Base-by-base conservation (phyloP, 1,140 invertebrate species). In the Heliothis virescens region DNA sequence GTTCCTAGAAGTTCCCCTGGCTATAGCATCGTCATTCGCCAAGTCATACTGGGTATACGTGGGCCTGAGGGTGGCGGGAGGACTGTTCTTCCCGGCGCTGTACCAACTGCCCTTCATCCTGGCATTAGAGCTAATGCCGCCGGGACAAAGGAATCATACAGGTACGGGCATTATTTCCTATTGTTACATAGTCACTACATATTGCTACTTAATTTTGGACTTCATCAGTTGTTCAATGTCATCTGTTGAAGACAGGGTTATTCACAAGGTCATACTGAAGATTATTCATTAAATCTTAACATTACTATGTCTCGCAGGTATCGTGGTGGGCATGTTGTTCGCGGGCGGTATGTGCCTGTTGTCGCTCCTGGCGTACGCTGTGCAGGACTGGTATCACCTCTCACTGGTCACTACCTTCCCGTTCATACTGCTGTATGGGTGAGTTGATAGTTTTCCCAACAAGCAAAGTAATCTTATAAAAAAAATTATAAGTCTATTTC, bases 41-140 rank as follows among this genome's bases (percentile, higher is more conserved):
- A 95, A 95, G 3, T 96, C 96, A 76, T 97, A 97, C 86, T 95
- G 95, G 85, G 95, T 95, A 5, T 97, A 97, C 89, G 95, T 96
- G 3, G 95, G 95, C 7, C 87, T 97, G 47, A 95, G 97, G 67
- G 95, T 97, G 50, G 91, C 96, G 47, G 96, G 96, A 67, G 97
- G 97, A 50, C 94, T 97, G 55, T 97, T 97, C 83, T 96, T 97
- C 83, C 97, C 97, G 47, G 96, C 97, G 26, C 94, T 97, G 81
- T 96, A 97, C 87, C 96, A 97, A 83, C 96, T 96, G 86, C 97
- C 97, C 26, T 96, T 97, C 81, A 96, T 97, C 82, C 90, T 97
- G 71, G 96, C 95, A 26, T 93, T 97, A 65, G 97, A 97, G 85
- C 83, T 97, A 73, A 97, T 97, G 95, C 96, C 96, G 2, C 96